Conservation (phyloP, 2,888 invertebrate species). For the Drosophila colorata region DNA sequence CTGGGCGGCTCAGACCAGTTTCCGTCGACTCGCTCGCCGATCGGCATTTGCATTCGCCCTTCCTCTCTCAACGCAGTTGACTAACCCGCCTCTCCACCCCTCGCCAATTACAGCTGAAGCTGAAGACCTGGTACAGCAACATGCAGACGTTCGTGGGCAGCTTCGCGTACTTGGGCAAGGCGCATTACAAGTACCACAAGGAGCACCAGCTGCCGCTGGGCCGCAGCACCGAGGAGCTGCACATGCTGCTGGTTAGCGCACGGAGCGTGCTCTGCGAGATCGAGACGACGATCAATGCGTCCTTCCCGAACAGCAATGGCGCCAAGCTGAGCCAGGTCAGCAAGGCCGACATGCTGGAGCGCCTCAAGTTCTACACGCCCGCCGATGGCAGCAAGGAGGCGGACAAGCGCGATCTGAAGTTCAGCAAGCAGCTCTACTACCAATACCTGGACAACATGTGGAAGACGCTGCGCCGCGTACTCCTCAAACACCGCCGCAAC, state of each 20-base stretch:
- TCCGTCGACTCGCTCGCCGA: no score
- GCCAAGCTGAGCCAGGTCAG: conserved; percentile 61
- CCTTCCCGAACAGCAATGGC: conserved; percentile 58
- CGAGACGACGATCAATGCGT: conserved; percentile 82
- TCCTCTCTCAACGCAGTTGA: no score
- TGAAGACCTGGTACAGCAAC: conserved; percentile 81
- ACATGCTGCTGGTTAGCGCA: conserved; percentile 74
- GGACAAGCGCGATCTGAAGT: conserved; percentile 68
- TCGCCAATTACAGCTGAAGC: conserved; percentile 66
- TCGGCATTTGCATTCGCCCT: no score
- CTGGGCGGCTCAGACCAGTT: conserved; percentile 66
- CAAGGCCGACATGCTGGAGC: conserved; percentile 53
- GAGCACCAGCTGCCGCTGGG: conserved; percentile 53
- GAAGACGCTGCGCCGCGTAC: conserved; percentile 41
- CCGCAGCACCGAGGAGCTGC: conserved; percentile 68
- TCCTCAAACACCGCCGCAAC: conserved; percentile 33
- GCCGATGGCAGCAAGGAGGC: conserved; percentile 51
- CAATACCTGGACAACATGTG: conserved; percentile 70
- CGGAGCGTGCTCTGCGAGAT: conserved; percentile 81
- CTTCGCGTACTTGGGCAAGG: conserved; percentile 77
- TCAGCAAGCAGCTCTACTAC: conserved; percentile 71
- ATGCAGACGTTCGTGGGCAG: conserved; percentile 83
- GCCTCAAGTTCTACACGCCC: conserved; percentile 70
- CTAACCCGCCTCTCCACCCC: no score
- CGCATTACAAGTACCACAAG: conserved; percentile 73